Evolutionary conservation across 2,888 invertebrate genomes (phyloP).

Genomic region (Torymus auratus): DNA sequence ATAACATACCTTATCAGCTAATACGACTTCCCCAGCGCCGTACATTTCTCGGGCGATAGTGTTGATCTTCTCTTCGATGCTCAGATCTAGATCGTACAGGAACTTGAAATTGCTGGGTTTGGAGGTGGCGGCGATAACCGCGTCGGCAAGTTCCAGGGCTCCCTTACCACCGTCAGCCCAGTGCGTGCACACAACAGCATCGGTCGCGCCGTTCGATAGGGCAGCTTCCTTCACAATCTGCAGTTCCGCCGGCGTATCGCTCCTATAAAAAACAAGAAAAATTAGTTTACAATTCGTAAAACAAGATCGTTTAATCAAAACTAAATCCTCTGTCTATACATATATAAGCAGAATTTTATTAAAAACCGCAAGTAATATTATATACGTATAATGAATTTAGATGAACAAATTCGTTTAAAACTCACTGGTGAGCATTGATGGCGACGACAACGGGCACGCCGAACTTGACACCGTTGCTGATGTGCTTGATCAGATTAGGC

Average conservation of each 20-base stretch:
- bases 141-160: constrained; percentile 89
- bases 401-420: constrained; percentile 52
- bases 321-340: too few relatives aligned
- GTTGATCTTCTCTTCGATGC: constrained; percentile 91
- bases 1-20: constrained; percentile 83
- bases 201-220: constrained; percentile 88
- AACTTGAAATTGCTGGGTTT: constrained; percentile 81
- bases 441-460: constrained; percentile 97
- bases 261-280: constrained; percentile 78
- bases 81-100: constrained; percentile 83
- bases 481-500: constrained; percentile 94
- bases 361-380: too few relatives aligned
- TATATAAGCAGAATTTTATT: too few relatives aligned
- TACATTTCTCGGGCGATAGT: constrained; percentile 95
- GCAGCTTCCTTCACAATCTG: constrained; percentile 86
- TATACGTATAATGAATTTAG: too few relatives aligned
- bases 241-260: constrained; percentile 91
- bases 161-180: constrained; percentile 95
- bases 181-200: constrained; percentile 91
- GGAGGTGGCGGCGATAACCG: constrained; percentile 88
- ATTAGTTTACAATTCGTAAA: too few relatives aligned
- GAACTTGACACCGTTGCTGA: constrained; percentile 92
- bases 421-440: constrained; percentile 90
- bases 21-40: constrained; percentile 92
- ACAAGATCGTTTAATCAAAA: too few relatives aligned